Base-by-base conservation (phyloP, 2,113 vertebrate species). In the Lophura nycthemera region DNA sequence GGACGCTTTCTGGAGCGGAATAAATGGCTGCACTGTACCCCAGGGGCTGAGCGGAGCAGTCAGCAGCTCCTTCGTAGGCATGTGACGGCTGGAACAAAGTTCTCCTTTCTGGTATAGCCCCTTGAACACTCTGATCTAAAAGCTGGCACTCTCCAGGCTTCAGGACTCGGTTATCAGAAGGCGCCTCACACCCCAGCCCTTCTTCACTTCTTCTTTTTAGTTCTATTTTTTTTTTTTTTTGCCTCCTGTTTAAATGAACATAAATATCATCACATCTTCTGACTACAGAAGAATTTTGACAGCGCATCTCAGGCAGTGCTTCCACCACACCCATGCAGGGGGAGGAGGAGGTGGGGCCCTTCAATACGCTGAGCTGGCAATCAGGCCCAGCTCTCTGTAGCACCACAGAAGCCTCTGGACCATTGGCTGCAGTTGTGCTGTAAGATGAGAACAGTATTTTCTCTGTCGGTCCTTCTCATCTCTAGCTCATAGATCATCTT, bases 1-100 rank as follows among this genome's bases (percentile, higher is more conserved):
- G 48, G 77, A 57, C 11, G 3, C 2, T 69, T 30, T 79, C 34
- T 70, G 78, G 64, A 89, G 67, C 32, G 5, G 54, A 40, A 73
- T 89, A 89, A 94, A 84, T 29, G 66, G 52, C 48, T 75, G 12
- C 17, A 84, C 66, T 88, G 80, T 84, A 90, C 70, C 61, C 86
- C 54, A 21, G 61, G 86, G 66, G 21, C 32, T 11, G 38, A 76
- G 30, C 6, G 10, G 4, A 52, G 63, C 79, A 89, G 57, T 47
- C 59, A 78, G 90, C 89, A 79, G 56, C 54, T 87, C 83, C 65
- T 59, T 88, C 0, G 0, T 32, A 74, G 52, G 54, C 90, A 84
- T 21, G 83, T 72, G 90, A 88, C 57, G 61, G 72, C n/a, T 72
- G 78, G 74, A 88, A 90, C 52, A 75, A 88, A 89, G 83, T 86